Evolutionary conservation across 2,113 vertebrate genomes (phyloP), one percentile per base, ranked within the genome.

Genomic region (Albula glossodonta): DNA sequence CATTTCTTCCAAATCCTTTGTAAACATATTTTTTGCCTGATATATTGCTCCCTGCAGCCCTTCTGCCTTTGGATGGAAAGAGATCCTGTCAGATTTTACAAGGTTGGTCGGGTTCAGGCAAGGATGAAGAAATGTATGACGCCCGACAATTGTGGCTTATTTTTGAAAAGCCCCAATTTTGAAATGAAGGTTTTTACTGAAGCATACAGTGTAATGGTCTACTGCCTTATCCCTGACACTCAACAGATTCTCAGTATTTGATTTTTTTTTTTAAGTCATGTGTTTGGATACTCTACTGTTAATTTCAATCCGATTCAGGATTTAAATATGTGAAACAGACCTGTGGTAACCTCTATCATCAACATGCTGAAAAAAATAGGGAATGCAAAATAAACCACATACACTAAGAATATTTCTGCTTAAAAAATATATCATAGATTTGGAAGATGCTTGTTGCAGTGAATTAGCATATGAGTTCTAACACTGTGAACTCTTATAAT

Each of bases 1-100:
- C 87, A 88, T 89, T 87, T 87, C 31, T 88, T 81, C 83, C 82
- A 79, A 78, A 86, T 88, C 78, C 85, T 78, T 91, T 51, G 88
- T 90, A 90, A 93, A 91, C 91, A 90, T 60, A 87, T 86, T 88
- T 88, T 87, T 85, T 82, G 89, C 87, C 56, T 89, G 88, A 90
- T 87, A 90, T 91, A 85, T 79, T 87, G 63, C 78, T 86, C 13
- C 90, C 90, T 88, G 83, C 86, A 86, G 90, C 87, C 84, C 31
- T 57, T 85, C 80, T 12, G 31, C 13, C 13, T 13, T 12, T 57
- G 53, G 41, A 57, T 41, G 53, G 77, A 63, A 78, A 50, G 74
- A 60, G 52, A 88, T 82, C 17, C 49, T 87, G 78, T 81, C 57
- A 87, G 86, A 85, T 87, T 78, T 84, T 78, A 56, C 13, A 84